phyloP scores from a whole-genome alignment of 2,888 invertebrate species.

The Gastrophysa polygoni region DNA sequence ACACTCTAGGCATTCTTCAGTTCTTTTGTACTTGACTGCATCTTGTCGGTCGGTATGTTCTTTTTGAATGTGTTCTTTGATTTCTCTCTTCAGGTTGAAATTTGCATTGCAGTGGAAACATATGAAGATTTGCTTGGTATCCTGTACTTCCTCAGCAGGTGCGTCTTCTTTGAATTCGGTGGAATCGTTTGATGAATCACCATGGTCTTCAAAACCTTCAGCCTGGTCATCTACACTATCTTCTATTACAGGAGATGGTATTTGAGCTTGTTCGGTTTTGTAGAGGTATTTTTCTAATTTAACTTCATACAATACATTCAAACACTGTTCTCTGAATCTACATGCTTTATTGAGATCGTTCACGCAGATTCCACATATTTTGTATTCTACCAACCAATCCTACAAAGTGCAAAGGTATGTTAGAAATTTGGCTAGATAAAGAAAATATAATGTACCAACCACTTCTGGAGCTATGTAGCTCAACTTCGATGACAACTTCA shows the following conservation, averaged over 20 bases:
- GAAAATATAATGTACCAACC: conserved; percentile 21
- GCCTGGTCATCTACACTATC: conserved; percentile 14
- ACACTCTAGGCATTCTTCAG: conserved; percentile 28
- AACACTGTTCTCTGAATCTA: conserved; percentile 36
- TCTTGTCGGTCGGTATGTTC: conserved; percentile 24
- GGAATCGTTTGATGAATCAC: background rate
- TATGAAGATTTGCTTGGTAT: conserved; percentile 24
- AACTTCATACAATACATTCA: conserved; percentile 25
- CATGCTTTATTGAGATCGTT: conserved; percentile 30
- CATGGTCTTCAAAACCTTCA: conserved; percentile 13
- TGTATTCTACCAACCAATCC: conserved; percentile 36
- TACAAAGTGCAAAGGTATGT: conserved; percentile 28
- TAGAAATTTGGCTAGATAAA: background rate
- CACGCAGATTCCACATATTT: conserved; percentile 37
- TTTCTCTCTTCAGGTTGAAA: conserved; percentile 32
- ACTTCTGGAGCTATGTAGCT: conserved; percentile 36
- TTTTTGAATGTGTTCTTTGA: conserved; percentile 32
- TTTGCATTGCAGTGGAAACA: conserved; percentile 36
- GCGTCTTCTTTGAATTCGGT: background rate
- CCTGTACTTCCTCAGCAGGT: conserved; percentile 11
- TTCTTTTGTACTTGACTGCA: conserved; percentile 25
- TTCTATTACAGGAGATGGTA: conserved; percentile 2
- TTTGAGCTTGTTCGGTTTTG: conserved; percentile 13
- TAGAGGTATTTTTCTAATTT: conserved; percentile 10
- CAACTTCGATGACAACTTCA: conserved; percentile 31